phyloP scores from a whole-genome alignment of 1,140 invertebrate genomes.

The Arctopsyche grandis region DNA sequence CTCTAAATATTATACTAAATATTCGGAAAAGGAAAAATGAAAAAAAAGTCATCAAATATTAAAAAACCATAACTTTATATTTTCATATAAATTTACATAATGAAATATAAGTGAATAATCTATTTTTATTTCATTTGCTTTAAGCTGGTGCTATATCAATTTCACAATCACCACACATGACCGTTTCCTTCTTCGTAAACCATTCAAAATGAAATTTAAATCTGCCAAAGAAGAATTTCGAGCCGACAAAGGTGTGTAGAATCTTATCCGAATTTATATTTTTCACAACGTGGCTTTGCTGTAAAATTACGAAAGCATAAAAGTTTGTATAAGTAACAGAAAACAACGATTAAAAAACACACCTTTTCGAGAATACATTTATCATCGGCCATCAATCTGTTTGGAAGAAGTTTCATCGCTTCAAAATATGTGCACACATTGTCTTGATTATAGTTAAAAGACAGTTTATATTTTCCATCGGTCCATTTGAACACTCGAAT shows the following conservation, averaged over 20 bases:
- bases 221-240: conserved; percentile 32
- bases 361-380: conserved; percentile 12
- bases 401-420: conserved; percentile 15
- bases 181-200: conserved; percentile 25
- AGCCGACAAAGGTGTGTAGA: conserved; percentile 4
- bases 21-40: too few species aligned
- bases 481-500: not conserved
- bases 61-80: too few species aligned
- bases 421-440: conserved; percentile 17
- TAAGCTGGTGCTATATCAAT: not conserved
- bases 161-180: conserved; percentile 2
- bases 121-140: too few species aligned
- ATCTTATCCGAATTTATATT: not conserved
- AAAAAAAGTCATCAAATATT: too few species aligned
- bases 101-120: too few species aligned
- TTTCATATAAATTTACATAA: too few species aligned
- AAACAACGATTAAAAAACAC: not conserved
- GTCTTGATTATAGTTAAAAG: not conserved
- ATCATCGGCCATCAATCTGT: not conserved
- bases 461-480: conserved; percentile 10
- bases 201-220: conserved; percentile 29
- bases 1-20: too few species aligned
- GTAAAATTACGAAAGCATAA: conserved; percentile 2
- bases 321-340: not conserved
- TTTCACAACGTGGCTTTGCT: not conserved